These are phyloP conservation scores for Mythimna lalbum DNA, from an alignment of 2,888 invertebrate species.

Conservation along the genomic window DNA sequence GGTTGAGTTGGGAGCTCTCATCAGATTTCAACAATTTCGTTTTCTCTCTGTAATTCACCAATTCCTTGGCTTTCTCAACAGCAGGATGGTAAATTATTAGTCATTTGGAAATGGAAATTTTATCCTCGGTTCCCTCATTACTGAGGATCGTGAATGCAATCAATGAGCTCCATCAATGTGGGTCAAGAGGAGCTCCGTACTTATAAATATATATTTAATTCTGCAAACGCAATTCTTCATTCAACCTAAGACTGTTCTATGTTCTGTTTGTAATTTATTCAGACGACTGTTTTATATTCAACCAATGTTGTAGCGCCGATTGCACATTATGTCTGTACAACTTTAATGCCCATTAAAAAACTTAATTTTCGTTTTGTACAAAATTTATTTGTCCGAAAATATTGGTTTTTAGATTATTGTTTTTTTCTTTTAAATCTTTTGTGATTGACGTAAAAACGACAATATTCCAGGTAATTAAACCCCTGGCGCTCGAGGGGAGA, in stretches of 20 bases:
- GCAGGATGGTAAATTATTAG: slow-evolving; percentile 43
- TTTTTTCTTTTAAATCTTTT: no score
- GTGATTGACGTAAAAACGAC: no score
- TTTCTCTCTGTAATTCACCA: slow-evolving; percentile 32
- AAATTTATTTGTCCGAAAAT: no score
- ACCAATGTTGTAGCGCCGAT: no score
- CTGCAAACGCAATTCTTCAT: slow-evolving; percentile 25
- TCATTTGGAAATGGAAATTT: slow-evolving; percentile 50
- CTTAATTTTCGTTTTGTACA: no score
- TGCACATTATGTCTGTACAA: no score
- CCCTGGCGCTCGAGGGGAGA: no score
- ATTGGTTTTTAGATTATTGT: no score
- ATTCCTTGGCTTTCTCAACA: slow-evolving; percentile 27
- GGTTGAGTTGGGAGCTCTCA: slow-evolving; percentile 22
- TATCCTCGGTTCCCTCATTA: slow-evolving; percentile 36
- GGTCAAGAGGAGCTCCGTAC: slow-evolving; percentile 38
- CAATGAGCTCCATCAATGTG: slow-evolving; percentile 38
- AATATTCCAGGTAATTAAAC: no score
- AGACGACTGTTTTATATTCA: background rate
- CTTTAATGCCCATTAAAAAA: no score
- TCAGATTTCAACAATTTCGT: slow-evolving; percentile 45
- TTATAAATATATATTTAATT: slow-evolving; percentile 28
- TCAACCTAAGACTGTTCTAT: background rate
- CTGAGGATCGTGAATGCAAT: slow-evolving; percentile 38
- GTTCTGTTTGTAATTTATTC: slow-evolving; percentile 1